A percentile compares a stretch with the other conserved stretches of the same genome.
These are phyloP conservation scores for Acanthosepion pharaonis DNA, from an alignment of 2,888 invertebrate genomes.

Conservation along the genomic window DNA sequence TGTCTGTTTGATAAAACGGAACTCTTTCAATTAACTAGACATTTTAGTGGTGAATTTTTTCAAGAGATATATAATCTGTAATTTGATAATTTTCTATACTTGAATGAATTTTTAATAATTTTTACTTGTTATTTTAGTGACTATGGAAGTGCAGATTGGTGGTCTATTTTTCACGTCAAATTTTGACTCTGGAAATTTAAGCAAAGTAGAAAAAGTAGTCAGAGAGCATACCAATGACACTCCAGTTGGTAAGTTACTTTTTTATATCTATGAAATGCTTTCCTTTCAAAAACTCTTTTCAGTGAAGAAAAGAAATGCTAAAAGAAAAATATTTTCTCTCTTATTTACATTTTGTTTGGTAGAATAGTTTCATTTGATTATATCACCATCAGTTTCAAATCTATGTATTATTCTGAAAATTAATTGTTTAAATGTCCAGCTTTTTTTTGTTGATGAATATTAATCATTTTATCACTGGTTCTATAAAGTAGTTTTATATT, in stretches of 20 bases:
- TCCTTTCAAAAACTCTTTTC: too few species aligned
- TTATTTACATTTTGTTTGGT: too few species aligned
- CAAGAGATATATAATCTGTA: neutral
- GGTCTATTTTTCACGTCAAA: constrained; percentile 88
- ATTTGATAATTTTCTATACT: too few species aligned
- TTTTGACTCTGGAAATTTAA: constrained; percentile 92
- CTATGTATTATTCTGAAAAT: too few species aligned
- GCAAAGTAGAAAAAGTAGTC: constrained; percentile 83
- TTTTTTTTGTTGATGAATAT: too few species aligned
- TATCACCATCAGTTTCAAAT: too few species aligned
- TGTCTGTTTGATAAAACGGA: too few species aligned
- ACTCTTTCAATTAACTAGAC: too few species aligned
- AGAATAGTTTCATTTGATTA: too few species aligned
- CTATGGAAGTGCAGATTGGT: constrained; percentile 76
- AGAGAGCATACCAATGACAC: constrained; percentile 69
- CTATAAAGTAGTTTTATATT: neutral
- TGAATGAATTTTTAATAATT: neutral
- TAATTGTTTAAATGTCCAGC: too few species aligned
- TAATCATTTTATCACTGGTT: neutral
- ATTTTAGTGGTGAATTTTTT: neutral
- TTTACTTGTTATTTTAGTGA: constrained; percentile 36
- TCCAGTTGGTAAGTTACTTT: constrained; percentile 50
- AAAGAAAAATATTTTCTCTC: too few species aligned
- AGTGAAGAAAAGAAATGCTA: too few species aligned
- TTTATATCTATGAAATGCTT: neutral